Conservation (phyloP, 2,888 invertebrate genomes). For the Melieria omissa region DNA sequence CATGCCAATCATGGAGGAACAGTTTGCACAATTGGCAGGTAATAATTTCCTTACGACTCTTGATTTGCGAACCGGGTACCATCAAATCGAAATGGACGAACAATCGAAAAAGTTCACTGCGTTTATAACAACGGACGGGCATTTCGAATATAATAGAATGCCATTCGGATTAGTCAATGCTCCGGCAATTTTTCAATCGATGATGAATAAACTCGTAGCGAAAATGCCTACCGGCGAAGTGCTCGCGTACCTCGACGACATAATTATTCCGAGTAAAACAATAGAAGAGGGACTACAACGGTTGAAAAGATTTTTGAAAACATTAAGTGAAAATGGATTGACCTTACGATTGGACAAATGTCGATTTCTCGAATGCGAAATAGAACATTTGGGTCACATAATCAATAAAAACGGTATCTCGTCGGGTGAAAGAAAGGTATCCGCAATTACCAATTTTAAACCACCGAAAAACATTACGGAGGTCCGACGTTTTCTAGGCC, state of each 20-base stretch:
- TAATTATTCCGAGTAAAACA: constrained; percentile 29
- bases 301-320: constrained; percentile 20
- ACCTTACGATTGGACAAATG: constrained; percentile 38
- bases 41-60: constrained; percentile 27
- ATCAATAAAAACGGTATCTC: background rate
- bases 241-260: constrained; percentile 41
- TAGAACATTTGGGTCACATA: constrained; percentile 9
- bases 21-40: constrained; percentile 30
- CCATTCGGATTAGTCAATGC: constrained; percentile 42
- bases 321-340: constrained; percentile 18
- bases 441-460: constrained; percentile 31
- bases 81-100: constrained; percentile 30
- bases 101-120: constrained; percentile 29
- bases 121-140: constrained; percentile 38
- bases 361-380: constrained; percentile 24
- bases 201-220: constrained; percentile 33
- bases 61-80: constrained; percentile 31
- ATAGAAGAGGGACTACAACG: constrained; percentile 33
- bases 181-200: constrained; percentile 34
- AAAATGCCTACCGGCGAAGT: constrained; percentile 32
- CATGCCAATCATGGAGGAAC: constrained; percentile 41
- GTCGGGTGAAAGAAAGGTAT: constrained; percentile 19
- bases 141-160: constrained; percentile 38
- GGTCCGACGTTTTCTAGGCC: constrained; percentile 35
- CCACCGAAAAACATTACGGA: constrained; percentile 31